A percentile compares a stretch with the other conserved stretches of the same genome.
Conservation (phyloP, 2,888 invertebrate genomes). For the Apamea monoglypha region DNA sequence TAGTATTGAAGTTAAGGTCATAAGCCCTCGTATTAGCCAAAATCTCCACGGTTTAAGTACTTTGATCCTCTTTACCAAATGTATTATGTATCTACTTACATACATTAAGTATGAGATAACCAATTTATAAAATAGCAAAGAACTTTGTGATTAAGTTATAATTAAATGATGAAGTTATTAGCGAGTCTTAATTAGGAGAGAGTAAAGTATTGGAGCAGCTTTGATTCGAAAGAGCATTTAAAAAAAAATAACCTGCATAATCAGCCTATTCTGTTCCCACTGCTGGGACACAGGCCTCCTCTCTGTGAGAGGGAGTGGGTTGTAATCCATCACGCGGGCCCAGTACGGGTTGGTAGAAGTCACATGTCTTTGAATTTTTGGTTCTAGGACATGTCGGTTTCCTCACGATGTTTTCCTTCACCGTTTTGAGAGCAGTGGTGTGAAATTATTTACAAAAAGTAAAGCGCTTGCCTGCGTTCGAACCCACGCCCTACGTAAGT, state of each 20-base stretch:
- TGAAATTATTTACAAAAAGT: no score
- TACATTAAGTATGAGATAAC: constrained; percentile 37
- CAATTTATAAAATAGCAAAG: constrained; percentile 46
- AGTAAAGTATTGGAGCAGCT: not conserved
- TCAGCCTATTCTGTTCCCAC: no score
- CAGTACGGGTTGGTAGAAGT: no score
- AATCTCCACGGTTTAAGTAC: constrained; percentile 60
- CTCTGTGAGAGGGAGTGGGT: no score
- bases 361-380: no score
- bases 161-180: constrained; percentile 30
- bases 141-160: constrained; percentile 41
- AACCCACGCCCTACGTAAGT: no score
- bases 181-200: constrained; percentile 22
- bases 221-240: not conserved
- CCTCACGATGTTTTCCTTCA: no score
- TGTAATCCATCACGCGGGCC: no score
- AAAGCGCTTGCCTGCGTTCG: no score
- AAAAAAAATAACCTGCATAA: not conserved
- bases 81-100: constrained; percentile 44
- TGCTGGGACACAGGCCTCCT: no score
- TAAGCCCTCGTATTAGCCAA: constrained; percentile 39
- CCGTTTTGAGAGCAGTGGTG: no score
- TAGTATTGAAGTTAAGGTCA: constrained; percentile 59
- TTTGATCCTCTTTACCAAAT: constrained; percentile 61
- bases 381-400: no score